Evolutionary conservation across 2,797 vertebrate species (phyloP).

Genomic region (Sardinella longiceps): DNA sequence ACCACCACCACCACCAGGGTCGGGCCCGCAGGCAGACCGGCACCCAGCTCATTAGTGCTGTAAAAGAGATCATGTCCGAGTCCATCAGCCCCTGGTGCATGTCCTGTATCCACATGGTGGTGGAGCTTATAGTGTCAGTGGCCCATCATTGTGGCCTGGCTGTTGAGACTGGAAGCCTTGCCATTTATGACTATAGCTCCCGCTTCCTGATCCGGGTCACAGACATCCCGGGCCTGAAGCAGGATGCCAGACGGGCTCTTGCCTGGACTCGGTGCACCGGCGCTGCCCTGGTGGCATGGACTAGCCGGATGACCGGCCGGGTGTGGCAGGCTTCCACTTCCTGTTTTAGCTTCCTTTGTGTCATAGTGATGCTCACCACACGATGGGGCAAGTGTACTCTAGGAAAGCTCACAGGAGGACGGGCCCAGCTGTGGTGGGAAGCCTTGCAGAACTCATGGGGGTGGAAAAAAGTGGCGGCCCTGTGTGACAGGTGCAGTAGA

Average conservation of each 20-base stretch:
- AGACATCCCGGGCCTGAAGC: constrained; percentile 75
- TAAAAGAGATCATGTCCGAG: constrained; percentile 76
- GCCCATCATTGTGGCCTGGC: constrained; percentile 79
- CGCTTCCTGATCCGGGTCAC: constrained; percentile 72
- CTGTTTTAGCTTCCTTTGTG: constrained; percentile 73
- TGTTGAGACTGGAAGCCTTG: constrained; percentile 77
- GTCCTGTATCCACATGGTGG: constrained; percentile 83
- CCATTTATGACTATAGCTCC: constrained; percentile 78
- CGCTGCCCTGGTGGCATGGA: constrained; percentile 58
- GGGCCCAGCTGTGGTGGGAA: constrained; percentile 70
- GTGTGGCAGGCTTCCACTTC: constrained; percentile 63
- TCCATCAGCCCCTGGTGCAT: constrained; percentile 81
- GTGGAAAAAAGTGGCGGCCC: constrained; percentile 67
- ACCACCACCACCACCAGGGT: constrained; percentile 74
- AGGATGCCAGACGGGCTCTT: constrained; percentile 62
- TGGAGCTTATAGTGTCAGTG: constrained; percentile 84
- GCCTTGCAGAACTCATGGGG: constrained; percentile 71
- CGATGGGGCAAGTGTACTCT: constrained; percentile 65
- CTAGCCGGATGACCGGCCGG: constrained; percentile 57
- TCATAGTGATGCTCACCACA: constrained; percentile 71
- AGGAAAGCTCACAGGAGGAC: constrained; percentile 64
- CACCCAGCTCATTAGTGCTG: constrained; percentile 68
- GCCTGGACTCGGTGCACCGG: constrained; percentile 64
- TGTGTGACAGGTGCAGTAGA: constrained; percentile 61
- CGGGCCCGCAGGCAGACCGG: constrained; percentile 67